Percentiles rank a stretch among this genome's conserved stretches.
Evolutionary conservation across 2,113 vertebrate genomes (phyloP).

Genomic region (Narcine bancroftii): DNA sequence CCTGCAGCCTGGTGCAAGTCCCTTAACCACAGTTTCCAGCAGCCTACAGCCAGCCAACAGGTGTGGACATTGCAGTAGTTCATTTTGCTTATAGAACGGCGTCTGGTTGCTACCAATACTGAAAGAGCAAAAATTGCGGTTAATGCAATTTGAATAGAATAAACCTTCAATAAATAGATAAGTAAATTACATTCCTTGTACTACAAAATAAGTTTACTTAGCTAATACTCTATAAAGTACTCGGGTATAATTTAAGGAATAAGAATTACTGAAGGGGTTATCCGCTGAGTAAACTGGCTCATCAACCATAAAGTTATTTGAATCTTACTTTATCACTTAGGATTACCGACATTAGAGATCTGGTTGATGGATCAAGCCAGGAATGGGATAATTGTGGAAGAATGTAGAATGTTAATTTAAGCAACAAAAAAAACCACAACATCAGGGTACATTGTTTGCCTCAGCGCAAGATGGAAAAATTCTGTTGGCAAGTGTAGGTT

Average conservation of each 20-base stretch:
- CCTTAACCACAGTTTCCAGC: no score
- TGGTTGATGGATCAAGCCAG: not conserved
- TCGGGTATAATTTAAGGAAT: not conserved
- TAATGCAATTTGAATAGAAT: not conserved
- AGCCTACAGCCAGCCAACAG: no score
- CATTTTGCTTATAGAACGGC: not conserved
- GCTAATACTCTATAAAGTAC: not conserved
- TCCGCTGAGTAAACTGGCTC: not conserved
- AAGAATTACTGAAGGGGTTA: constrained; percentile 1
- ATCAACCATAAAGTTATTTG: not conserved
- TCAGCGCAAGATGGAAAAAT: not conserved
- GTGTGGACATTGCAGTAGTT: no score
- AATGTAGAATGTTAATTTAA: not conserved
- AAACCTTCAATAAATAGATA: not conserved
- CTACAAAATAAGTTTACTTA: constrained; percentile 3
- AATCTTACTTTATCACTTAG: not conserved
- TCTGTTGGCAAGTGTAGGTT: not conserved
- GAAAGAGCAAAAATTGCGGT: not conserved
- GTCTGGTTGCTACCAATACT: not conserved
- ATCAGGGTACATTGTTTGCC: not conserved
- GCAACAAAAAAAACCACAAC: not conserved
- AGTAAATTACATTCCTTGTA: not conserved
- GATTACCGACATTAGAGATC: not conserved
- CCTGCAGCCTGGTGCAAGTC: no score
- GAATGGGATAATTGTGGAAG: not conserved